Conservation (phyloP, 2,888 invertebrate species). For the Philonicus albiceps region DNA sequence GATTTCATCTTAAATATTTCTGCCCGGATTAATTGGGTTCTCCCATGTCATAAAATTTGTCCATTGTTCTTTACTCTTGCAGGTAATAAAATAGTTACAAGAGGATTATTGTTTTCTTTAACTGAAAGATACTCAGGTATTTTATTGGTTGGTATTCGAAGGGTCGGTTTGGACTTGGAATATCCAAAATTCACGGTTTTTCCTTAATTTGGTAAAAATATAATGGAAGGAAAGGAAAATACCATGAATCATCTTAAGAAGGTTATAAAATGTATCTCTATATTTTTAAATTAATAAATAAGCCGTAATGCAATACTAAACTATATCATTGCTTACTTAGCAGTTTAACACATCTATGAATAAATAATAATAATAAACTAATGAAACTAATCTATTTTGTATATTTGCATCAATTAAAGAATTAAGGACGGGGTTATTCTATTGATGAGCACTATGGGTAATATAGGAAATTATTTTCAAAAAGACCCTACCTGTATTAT, state of each 20-base stretch:
- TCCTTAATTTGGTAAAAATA: neutral
- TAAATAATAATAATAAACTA: too few relatives aligned
- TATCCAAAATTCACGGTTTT: neutral
- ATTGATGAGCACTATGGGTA: too few relatives aligned
- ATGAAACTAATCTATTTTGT: too few relatives aligned
- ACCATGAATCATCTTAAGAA: neutral
- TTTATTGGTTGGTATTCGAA: neutral
- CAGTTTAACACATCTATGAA: too few relatives aligned
- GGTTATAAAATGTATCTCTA: neutral
- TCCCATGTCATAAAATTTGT: neutral
- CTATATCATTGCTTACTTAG: too few relatives aligned
- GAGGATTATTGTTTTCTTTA: neutral
- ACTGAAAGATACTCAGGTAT: neutral
- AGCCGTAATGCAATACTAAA: too few relatives aligned
- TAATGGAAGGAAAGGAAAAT: neutral
- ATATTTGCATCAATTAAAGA: too few relatives aligned
- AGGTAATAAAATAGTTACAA: neutral
- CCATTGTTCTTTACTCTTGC: neutral
- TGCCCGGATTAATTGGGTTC: neutral
- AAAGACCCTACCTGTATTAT: too few relatives aligned
- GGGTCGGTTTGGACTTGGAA: neutral
- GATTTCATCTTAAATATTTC: neutral
- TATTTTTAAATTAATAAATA: too few relatives aligned
- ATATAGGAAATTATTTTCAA: too few relatives aligned
- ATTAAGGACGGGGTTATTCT: too few relatives aligned